A percentile compares a stretch with the other conserved stretches of the same genome.
Conservation (phyloP, 2,888 invertebrate genomes). For the Steinernema scapterisci region DNA sequence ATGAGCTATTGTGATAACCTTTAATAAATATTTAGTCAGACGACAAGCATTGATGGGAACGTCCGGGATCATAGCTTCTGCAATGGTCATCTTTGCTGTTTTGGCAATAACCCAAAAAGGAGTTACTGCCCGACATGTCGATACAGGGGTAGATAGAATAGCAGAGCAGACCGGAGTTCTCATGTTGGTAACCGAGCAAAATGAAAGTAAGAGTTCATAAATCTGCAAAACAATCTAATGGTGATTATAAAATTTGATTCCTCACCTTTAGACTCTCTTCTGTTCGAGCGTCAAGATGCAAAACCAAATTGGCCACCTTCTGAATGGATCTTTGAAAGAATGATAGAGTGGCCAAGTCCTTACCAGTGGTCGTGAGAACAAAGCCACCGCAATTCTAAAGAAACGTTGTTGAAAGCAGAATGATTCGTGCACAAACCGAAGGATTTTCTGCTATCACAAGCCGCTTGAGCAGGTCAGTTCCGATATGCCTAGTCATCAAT, state of each 20-base stretch:
- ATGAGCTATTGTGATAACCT: constrained; percentile 34
- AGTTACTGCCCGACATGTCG: constrained; percentile 44
- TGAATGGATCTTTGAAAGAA: constrained; percentile 58
- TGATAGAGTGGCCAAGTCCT: constrained; percentile 52
- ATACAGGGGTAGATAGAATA: constrained; percentile 38
- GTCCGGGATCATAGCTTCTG: constrained; percentile 50
- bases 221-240: constrained; percentile 55
- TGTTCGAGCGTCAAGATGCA: constrained; percentile 52
- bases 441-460: constrained; percentile 55
- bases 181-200: constrained; percentile 67
- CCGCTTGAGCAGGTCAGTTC: constrained; percentile 69
- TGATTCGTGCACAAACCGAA: constrained; percentile 34
- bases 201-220: constrained; percentile 68
- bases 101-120: constrained; percentile 64
- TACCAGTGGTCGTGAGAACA: constrained; percentile 54
- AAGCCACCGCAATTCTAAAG: constrained; percentile 40
- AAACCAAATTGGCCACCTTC: constrained; percentile 49
- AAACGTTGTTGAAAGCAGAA: background rate
- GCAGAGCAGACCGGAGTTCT: constrained; percentile 53
- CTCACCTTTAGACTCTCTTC: constrained; percentile 55
- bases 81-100: constrained; percentile 65
- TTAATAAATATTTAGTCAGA: constrained; percentile 49
- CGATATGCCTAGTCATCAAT: constrained; percentile 68
- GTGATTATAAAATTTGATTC: background rate
- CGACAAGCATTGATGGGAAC: constrained; percentile 53